Evolutionary conservation across 2,797 vertebrate species (phyloP).

Genomic region (Pangasius macronema): DNA sequence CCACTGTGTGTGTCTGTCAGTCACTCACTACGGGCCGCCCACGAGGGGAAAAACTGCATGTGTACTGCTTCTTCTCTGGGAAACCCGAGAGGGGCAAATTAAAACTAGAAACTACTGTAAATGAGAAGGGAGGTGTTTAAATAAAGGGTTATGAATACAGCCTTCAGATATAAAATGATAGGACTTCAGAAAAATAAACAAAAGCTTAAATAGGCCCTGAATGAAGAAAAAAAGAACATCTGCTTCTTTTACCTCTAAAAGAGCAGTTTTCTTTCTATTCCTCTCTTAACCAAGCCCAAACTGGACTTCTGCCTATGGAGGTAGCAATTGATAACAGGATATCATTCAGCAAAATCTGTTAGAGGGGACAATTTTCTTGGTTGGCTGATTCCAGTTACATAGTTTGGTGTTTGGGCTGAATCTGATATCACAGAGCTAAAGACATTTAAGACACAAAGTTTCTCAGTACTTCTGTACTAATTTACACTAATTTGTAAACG

Average conservation of each 20-base stretch:
- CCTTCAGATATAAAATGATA: conserved; percentile 38
- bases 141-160: conserved; percentile 22
- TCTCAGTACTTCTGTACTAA: neutral
- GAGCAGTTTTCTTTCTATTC: neutral
- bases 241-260: neutral
- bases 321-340: neutral
- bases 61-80: conserved; percentile 5
- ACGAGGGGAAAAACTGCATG: conserved; percentile 11
- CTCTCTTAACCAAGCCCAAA: neutral
- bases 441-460: neutral
- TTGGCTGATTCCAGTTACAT: neutral
- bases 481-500: neutral
- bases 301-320: too few species aligned
- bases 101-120: conserved; percentile 19
- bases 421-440: neutral
- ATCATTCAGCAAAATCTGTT: neutral
- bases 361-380: neutral
- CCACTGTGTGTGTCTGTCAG: conserved; percentile 32
- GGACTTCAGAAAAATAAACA: conserved; percentile 15
- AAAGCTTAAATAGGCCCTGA: neutral
- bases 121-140: conserved; percentile 31
- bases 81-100: conserved; percentile 19
- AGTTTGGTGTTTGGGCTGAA: neutral
- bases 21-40: conserved; percentile 48
- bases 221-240: neutral